Evolutionary conservation across 2,113 vertebrate genomes (phyloP).

Genomic region (Glareola pratincola): DNA sequence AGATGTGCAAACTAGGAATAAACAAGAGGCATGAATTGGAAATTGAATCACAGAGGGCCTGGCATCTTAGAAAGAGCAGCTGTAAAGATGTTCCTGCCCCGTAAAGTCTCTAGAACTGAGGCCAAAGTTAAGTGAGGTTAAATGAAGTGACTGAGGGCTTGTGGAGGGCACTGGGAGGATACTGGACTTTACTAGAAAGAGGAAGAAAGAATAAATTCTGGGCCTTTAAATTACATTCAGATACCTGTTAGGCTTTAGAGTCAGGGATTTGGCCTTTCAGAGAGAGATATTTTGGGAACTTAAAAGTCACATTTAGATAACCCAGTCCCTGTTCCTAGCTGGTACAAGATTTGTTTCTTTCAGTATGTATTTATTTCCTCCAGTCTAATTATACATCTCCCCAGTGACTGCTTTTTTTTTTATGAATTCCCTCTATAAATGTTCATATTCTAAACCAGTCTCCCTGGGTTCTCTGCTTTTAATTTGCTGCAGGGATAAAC

Average conservation of each 20-base stretch:
- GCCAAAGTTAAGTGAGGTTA: not conserved
- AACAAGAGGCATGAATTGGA: not conserved
- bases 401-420: not conserved
- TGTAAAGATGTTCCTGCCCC: not conserved
- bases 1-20: not conserved
- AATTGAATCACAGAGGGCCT: not conserved
- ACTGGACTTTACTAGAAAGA: not conserved
- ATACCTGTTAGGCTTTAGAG: not conserved
- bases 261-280: not conserved
- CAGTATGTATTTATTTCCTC: not conserved
- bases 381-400: not conserved
- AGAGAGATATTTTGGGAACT: not conserved
- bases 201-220: not conserved
- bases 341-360: not conserved
- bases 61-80: not conserved
- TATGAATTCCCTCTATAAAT: not conserved
- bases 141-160: not conserved
- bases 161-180: not conserved
- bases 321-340: not conserved
- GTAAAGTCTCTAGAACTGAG: not conserved
- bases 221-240: not conserved
- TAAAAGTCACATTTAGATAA: not conserved
- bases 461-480: not conserved
- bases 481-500: not conserved
- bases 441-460: not conserved